phyloP scores from a whole-genome alignment of 2,113 vertebrate species.

The Leptosomus discolor region DNA sequence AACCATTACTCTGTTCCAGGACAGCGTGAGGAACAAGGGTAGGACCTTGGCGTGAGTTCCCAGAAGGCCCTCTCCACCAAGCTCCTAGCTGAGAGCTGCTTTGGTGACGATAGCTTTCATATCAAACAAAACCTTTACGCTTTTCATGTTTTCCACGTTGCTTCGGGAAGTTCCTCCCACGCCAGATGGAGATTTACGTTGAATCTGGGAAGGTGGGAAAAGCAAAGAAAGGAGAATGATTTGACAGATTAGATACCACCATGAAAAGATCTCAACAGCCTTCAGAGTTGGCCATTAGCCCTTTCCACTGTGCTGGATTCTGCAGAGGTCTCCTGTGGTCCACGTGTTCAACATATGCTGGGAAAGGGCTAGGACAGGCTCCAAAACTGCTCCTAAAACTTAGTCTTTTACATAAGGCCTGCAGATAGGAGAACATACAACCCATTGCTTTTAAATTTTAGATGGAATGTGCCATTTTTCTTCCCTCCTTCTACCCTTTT shows the following conservation, averaged over 20 bases:
- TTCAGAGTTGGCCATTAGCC: not conserved
- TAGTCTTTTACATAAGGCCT: not conserved
- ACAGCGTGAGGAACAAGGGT: not conserved
- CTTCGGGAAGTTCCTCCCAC: not conserved
- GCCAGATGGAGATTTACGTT: not conserved
- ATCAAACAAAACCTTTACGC: rapidly evolving
- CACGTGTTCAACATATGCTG: rapidly evolving
- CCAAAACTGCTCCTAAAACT: not conserved
- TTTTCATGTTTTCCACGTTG: rapidly evolving
- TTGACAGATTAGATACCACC: not conserved
- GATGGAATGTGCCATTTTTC: not conserved
- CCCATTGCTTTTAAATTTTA: not conserved
- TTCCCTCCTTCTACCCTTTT: not conserved
- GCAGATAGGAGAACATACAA: not conserved
- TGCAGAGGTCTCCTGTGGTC: not conserved
- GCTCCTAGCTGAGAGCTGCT: not conserved
- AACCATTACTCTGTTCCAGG: not conserved
- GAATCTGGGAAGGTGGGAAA: not conserved
- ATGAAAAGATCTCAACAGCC: not conserved
- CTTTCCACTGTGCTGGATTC: not conserved
- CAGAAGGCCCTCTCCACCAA: not conserved
- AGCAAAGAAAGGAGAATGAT: not conserved
- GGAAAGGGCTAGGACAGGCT: not conserved
- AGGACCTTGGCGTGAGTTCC: not conserved
- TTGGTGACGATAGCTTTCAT: not conserved